These are phyloP conservation scores for Puntigrus tetrazona DNA, from an alignment of 2,113 vertebrate species.

Conservation along the genomic window DNA sequence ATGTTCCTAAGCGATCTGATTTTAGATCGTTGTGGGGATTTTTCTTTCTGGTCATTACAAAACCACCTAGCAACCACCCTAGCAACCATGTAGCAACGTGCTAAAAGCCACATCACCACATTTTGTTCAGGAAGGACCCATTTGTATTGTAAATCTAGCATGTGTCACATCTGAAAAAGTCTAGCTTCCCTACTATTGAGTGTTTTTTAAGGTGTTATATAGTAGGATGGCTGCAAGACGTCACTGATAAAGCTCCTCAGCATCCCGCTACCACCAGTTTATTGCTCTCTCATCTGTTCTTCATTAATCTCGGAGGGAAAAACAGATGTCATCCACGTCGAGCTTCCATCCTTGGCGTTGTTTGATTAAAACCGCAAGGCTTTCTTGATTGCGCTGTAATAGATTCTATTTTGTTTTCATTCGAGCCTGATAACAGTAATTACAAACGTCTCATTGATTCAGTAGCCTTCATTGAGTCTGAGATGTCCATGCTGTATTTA, in stretches of 20 bases:
- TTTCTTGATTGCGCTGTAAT: neutral
- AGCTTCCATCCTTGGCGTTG: neutral
- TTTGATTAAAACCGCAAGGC: neutral
- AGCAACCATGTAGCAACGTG: neutral
- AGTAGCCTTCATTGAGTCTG: neutral
- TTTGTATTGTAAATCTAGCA: neutral
- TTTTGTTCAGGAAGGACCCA: neutral
- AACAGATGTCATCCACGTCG: slow-evolving; percentile 22
- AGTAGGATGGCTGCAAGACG: slow-evolving; percentile 60
- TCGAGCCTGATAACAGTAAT: neutral
- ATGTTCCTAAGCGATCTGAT: neutral
- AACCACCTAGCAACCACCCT: neutral
- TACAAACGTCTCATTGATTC: neutral
- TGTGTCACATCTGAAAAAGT: slow-evolving; percentile 49
- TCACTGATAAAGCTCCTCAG: slow-evolving; percentile 25
- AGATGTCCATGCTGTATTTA: neutral
- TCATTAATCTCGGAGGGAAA: slow-evolving; percentile 49
- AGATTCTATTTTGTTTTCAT: neutral
- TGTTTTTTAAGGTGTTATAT: slow-evolving; percentile 66
- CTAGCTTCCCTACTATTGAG: slow-evolving; percentile 63
- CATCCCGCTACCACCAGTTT: slow-evolving; percentile 33
- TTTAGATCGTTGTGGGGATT: neutral
- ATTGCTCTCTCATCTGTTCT: slow-evolving; percentile 60
- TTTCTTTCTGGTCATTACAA: neutral
- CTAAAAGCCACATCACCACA: neutral